These are phyloP conservation scores for Cheilosia pagana DNA, from an alignment of 2,888 invertebrate species.

Conservation along the genomic window DNA sequence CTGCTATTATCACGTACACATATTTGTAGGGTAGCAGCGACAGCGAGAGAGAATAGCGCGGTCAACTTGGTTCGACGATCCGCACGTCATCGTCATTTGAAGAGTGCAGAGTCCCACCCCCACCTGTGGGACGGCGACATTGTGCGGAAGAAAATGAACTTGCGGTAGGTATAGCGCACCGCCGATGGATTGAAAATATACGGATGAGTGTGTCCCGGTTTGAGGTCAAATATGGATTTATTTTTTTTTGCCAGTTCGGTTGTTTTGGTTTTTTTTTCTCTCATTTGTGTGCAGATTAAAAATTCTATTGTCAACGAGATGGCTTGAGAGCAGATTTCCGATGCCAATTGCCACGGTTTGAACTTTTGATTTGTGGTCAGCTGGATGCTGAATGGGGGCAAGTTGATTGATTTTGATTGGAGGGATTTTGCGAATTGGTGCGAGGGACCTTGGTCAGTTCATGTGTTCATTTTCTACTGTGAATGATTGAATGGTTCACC, in stretches of 20 bases:
- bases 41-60: conserved; percentile 1
- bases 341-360: conserved; percentile 1
- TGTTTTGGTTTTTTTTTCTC: background rate
- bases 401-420: conserved; percentile 1
- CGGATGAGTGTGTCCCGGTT: background rate
- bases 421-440: background rate
- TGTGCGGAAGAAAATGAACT: conserved; percentile 27
- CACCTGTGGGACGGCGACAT: background rate
- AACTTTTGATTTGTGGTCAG: background rate
- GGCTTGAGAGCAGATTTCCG: background rate
- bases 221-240: conserved; percentile 10
- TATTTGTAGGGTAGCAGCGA: background rate
- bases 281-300: background rate
- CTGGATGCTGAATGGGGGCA: background rate
- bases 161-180: background rate
- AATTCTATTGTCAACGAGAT: background rate
- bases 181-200: background rate
- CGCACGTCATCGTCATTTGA: conserved; percentile 3
- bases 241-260: background rate
- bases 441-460: too few species aligned
- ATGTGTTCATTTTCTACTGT: too few species aligned
- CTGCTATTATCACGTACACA: conserved; percentile 22
- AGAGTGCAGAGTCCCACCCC: too few species aligned
- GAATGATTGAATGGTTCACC: too few species aligned
- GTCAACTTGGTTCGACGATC: conserved; percentile 3